Percentiles rank a stretch among this genome's conserved stretches.
These are phyloP conservation scores for Zaprionus gabonicus DNA, from an alignment of 1,140 invertebrate species.

Conservation along the genomic window DNA sequence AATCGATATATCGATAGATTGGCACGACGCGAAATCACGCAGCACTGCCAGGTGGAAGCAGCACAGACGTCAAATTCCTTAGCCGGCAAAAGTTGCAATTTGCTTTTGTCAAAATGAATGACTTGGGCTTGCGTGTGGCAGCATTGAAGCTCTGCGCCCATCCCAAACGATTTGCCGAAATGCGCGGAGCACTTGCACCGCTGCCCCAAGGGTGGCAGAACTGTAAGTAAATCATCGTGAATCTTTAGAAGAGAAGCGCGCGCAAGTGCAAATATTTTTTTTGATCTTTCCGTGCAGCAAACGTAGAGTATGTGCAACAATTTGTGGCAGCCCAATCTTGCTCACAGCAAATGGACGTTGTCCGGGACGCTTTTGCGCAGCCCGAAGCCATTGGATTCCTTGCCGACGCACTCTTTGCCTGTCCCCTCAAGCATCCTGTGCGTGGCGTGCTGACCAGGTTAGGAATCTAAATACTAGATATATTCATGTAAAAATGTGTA, in stretches of 20 bases:
- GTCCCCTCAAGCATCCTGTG: constrained; percentile 59
- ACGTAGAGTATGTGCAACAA: constrained; percentile 19
- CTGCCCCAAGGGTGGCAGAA: constrained; percentile 44
- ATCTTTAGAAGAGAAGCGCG: neutral
- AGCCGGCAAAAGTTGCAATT: neutral
- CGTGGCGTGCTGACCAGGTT: constrained; percentile 59
- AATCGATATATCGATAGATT: constrained; percentile 4
- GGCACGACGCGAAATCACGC: neutral
- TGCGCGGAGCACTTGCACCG: constrained; percentile 35
- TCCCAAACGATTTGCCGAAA: constrained; percentile 48
- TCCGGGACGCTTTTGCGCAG: constrained; percentile 25
- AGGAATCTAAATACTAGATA: neutral
- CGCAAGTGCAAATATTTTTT: neutral
- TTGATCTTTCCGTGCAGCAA: neutral
- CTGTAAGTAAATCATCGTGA: constrained; percentile 36
- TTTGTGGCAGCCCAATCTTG: constrained; percentile 42
- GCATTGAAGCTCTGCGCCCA: constrained; percentile 58
- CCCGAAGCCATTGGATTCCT: constrained; percentile 37
- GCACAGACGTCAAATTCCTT: neutral
- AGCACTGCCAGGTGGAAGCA: neutral
- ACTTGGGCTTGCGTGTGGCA: constrained; percentile 56
- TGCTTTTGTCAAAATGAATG: constrained; percentile 49
- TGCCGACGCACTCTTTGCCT: constrained; percentile 48
- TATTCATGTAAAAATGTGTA: neutral
- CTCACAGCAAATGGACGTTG: constrained; percentile 37